Evolutionary conservation across 2,113 vertebrate species (phyloP).

Genomic region (Myrmecophaga tridactyla): DNA sequence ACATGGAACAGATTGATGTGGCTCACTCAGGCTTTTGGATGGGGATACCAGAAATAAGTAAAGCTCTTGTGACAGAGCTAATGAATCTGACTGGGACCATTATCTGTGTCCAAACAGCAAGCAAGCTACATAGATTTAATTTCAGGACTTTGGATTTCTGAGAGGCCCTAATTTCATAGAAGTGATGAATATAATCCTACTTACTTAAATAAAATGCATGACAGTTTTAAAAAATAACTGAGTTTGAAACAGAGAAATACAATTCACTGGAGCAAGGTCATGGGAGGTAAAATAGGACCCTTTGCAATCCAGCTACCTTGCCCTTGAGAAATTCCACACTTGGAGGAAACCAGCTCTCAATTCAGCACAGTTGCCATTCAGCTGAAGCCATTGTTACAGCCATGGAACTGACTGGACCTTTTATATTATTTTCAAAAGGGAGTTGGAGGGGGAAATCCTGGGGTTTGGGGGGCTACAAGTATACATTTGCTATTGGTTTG

Average conservation of each 20-base stretch:
- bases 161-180: neutral
- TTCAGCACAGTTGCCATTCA: neutral
- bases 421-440: neutral
- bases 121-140: neutral
- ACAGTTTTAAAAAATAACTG: neutral
- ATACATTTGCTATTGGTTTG: neutral
- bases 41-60: neutral
- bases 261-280: neutral
- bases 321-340: constrained; percentile 42
- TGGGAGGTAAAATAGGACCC: neutral
- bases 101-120: constrained; percentile 4
- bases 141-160: constrained; percentile 53
- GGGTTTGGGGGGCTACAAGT: neutral
- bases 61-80: constrained; percentile 36
- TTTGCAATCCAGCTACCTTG: constrained; percentile 16
- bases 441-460: neutral
- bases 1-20: constrained; percentile 41
- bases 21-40: neutral
- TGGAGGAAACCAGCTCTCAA: neutral
- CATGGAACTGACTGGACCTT: neutral
- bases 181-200: neutral
- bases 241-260: constrained; percentile 13
- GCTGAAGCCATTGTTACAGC: neutral
- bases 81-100: constrained; percentile 21
- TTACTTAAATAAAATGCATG: constrained; percentile 32